Percentiles rank a stretch among this genome's conserved stretches.
These are phyloP conservation scores for Cyanoramphus novaezelandiae DNA, from an alignment of 2,113 vertebrate genomes.

Conservation along the genomic window DNA sequence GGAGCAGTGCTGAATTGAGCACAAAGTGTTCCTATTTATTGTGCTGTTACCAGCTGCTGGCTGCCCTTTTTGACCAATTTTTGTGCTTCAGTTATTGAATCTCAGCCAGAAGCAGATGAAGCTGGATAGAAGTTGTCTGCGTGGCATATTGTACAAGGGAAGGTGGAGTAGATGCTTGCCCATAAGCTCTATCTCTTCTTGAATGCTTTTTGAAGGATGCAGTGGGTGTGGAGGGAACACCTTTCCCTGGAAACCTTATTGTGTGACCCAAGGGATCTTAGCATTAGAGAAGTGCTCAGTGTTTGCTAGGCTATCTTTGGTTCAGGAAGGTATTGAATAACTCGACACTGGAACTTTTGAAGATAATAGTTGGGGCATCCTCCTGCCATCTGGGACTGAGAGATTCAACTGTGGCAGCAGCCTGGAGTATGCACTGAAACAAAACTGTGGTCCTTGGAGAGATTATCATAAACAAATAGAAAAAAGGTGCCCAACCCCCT, in stretches of 20 bases:
- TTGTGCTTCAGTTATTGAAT: neutral
- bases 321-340: neutral
- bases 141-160: neutral
- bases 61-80: neutral
- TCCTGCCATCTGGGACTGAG: neutral
- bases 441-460: neutral
- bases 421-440: neutral
- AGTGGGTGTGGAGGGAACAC: neutral
- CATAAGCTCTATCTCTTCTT: neutral
- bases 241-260: neutral
- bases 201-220: neutral
- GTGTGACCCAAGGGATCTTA: neutral
- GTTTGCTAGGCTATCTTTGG: neutral
- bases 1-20: neutral
- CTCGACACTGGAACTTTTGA: neutral
- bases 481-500: neutral
- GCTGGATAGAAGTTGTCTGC: neutral
- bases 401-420: neutral
- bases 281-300: neutral
- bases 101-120: neutral
- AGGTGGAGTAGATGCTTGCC: neutral
- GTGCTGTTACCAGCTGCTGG: neutral
- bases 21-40: neutral
- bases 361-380: neutral
- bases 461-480: neutral